phyloP scores from a whole-genome alignment of 2,888 invertebrate genomes.

The Agriopis marginaria region DNA sequence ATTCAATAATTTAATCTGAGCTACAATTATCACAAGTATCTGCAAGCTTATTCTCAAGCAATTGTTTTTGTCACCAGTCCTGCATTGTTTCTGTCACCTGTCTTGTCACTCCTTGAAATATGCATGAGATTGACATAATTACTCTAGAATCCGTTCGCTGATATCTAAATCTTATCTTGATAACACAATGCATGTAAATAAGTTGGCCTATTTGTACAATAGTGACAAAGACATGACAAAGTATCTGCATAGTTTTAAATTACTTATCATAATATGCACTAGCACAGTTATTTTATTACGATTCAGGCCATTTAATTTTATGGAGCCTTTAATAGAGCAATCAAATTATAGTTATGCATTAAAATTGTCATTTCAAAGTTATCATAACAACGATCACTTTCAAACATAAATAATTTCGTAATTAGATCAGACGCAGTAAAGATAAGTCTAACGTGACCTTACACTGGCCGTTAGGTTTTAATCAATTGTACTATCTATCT shows the following conservation, averaged over 20 bases:
- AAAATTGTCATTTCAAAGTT: slow-evolving; percentile 4
- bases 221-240: neutral
- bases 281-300: neutral
- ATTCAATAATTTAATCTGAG: neutral
- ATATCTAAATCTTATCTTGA: slow-evolving; percentile 1
- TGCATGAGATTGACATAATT: neutral
- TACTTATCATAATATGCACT: neutral
- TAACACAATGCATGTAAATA: neutral
- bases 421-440: slow-evolving; percentile 33
- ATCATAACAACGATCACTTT: slow-evolving; percentile 26
- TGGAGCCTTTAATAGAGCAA: neutral
- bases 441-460: slow-evolving; percentile 38
- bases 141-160: neutral
- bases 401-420: slow-evolving; percentile 36
- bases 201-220: slow-evolving; percentile 2
- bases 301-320: slow-evolving; percentile 1
- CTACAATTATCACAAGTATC: neutral
- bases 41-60: neutral
- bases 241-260: neutral
- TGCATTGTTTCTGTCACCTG: neutral
- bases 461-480: slow-evolving; percentile 38
- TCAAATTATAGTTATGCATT: neutral
- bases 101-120: neutral
- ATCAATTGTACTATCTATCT: slow-evolving; percentile 29
- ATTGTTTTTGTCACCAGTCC: no score